Percentiles rank a stretch among this genome's conserved stretches.
Conservation (phyloP, 1,140 invertebrate genomes). For the Hycleus cichorii region DNA sequence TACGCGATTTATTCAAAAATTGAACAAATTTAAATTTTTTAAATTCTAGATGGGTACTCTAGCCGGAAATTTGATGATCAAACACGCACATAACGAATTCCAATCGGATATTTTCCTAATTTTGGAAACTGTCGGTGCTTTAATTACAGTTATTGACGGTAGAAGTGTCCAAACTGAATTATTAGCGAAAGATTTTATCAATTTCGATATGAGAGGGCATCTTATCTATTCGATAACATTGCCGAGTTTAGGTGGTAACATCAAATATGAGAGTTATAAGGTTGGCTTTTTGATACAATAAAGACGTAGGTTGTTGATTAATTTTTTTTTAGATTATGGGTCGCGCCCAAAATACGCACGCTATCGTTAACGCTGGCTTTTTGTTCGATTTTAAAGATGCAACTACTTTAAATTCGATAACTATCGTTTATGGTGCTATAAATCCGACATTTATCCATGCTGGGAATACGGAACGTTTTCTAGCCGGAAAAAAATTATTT, state of each 20-base stretch:
- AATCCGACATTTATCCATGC: slow-evolving; percentile 64
- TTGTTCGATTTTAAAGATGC: slow-evolving; percentile 49
- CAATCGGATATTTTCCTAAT: slow-evolving; percentile 72
- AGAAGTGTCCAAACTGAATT: slow-evolving; percentile 28
- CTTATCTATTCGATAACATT: slow-evolving; percentile 53
- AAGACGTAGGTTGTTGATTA: background rate
- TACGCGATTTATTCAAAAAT: slow-evolving; percentile 38
- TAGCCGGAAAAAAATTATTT: slow-evolving; percentile 47
- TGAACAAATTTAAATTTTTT: slow-evolving; percentile 2
- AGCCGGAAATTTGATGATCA: slow-evolving; percentile 74
- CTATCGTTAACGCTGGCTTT: slow-evolving; percentile 76
- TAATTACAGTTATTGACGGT: slow-evolving; percentile 48
- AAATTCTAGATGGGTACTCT: slow-evolving; percentile 56
- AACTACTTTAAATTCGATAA: slow-evolving; percentile 17
- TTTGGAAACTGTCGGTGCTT: slow-evolving; percentile 61
- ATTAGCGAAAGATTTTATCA: slow-evolving; percentile 47
- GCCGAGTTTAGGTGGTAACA: slow-evolving; percentile 40
- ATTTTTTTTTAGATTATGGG: slow-evolving; percentile 47
- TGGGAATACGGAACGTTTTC: slow-evolving; percentile 53
- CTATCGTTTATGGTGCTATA: slow-evolving; percentile 60
- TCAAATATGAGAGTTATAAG: slow-evolving; percentile 52
- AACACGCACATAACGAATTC: slow-evolving; percentile 65
- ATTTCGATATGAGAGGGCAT: slow-evolving; percentile 55
- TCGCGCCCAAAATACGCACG: slow-evolving; percentile 73
- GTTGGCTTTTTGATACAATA: too few relatives aligned